Evolutionary conservation across 2,113 vertebrate species (phyloP).

Genomic region (Asarcornis scutulata): DNA sequence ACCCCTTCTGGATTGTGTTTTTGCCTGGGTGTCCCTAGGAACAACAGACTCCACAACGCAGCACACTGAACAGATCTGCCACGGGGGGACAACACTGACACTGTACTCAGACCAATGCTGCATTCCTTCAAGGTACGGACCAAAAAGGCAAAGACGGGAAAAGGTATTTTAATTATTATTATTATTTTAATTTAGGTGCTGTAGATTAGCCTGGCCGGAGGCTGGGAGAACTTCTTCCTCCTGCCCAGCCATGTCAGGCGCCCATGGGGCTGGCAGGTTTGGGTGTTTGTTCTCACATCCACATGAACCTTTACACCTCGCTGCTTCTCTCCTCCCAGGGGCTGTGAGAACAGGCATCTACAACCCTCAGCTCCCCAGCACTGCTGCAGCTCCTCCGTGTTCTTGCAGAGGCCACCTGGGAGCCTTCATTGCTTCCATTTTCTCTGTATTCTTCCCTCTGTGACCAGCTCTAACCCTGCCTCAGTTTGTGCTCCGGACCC

Average conservation of each 20-base stretch:
- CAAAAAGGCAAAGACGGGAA: background rate
- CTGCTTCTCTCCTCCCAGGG: background rate
- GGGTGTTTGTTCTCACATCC: background rate
- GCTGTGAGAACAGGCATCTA: background rate
- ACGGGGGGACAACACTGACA: background rate
- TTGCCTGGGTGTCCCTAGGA: background rate
- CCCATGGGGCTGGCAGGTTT: background rate
- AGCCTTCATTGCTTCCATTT: background rate
- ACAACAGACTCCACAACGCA: background rate
- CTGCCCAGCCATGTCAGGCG: accelerated
- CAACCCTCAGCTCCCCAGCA: background rate
- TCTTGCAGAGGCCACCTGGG: background rate
- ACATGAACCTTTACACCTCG: background rate
- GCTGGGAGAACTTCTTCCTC: background rate
- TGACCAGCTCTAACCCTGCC: background rate
- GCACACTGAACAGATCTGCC: background rate
- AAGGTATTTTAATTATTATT: background rate
- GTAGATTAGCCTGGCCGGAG: background rate
- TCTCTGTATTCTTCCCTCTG: accelerated
- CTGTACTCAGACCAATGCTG: background rate
- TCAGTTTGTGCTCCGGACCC: background rate
- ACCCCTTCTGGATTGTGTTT: background rate
- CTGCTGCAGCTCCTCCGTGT: background rate
- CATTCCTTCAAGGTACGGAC: background rate
- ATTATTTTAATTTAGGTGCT: background rate